Evolutionary conservation across 2,113 vertebrate species (phyloP).

Genomic region (Hemichromis elongatus): DNA sequence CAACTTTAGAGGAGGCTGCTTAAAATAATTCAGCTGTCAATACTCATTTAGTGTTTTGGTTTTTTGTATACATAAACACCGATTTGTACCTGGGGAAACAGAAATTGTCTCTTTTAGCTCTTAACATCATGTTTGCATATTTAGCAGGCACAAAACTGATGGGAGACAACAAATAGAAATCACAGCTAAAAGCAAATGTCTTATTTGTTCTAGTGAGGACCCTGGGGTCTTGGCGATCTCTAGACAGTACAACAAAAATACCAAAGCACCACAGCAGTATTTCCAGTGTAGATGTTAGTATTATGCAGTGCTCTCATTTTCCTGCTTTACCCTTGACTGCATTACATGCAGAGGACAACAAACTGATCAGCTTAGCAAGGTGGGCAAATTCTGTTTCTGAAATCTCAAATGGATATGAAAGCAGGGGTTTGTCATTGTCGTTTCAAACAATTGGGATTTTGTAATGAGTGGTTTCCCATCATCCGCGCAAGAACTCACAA

Average conservation of each 20-base stretch:
- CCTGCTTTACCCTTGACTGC: not conserved
- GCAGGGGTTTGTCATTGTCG: not conserved
- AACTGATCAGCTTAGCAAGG: not conserved
- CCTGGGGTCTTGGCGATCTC: not conserved
- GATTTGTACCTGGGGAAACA: not conserved
- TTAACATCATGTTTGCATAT: not conserved
- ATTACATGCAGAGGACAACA: not conserved
- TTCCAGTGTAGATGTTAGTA: not conserved
- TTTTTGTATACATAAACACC: not conserved
- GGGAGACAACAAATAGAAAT: not conserved
- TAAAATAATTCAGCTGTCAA: not conserved
- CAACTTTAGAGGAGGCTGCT: not conserved
- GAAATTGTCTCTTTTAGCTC: not conserved
- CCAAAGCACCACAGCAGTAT: not conserved
- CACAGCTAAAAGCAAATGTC: not conserved
- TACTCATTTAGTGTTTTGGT: not conserved
- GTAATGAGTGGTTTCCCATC: not conserved
- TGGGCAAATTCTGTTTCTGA: not conserved
- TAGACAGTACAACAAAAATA: not conserved
- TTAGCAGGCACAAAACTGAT: not conserved
- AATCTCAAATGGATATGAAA: not conserved
- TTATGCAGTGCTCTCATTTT: not conserved
- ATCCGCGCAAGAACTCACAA: not conserved
- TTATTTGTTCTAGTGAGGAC: not conserved
- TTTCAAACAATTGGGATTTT: not conserved